Conservation (phyloP, 2,888 invertebrate species). For the Acronicta aceris region DNA sequence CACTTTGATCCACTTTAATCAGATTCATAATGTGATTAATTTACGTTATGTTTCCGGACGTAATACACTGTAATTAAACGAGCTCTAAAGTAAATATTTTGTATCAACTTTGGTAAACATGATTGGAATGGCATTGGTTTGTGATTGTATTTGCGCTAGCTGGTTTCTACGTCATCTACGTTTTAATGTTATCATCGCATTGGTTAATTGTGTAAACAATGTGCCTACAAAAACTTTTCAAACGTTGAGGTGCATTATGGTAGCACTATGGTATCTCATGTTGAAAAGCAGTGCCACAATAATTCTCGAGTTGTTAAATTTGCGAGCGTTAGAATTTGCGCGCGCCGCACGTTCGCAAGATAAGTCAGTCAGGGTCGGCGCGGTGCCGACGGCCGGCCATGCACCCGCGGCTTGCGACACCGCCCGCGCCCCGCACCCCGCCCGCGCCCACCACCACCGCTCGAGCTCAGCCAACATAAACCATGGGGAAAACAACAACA, state of each 20-base stretch:
- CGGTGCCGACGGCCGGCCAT: constrained; percentile 89
- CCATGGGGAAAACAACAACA: constrained; percentile 77
- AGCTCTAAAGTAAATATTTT: constrained; percentile 29
- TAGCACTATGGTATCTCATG: constrained; percentile 29
- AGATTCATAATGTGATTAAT: constrained; percentile 11
- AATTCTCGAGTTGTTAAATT: constrained; percentile 80
- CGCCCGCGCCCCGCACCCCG: constrained; percentile 58
- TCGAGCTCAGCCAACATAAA: constrained; percentile 63
- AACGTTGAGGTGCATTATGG: constrained; percentile 16
- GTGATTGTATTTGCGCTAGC: constrained; percentile 42
- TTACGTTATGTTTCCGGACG: constrained; percentile 34
- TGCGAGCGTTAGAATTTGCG: constrained; percentile 87
- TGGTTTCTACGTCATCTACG: constrained; percentile 12
- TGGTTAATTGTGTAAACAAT: constrained; percentile 18
- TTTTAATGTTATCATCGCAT: constrained; percentile 11
- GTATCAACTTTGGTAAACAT: constrained; percentile 25
- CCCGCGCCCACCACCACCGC: constrained; percentile 53
- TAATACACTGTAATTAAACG: constrained; percentile 30
- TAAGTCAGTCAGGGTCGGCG: constrained; percentile 89
- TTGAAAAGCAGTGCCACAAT: constrained; percentile 65
- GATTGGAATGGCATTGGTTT: constrained; percentile 44
- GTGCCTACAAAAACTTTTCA: background rate
- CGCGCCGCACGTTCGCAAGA: constrained; percentile 86
- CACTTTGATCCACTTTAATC: background rate
- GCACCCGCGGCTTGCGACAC: constrained; percentile 85